phyloP scores from a whole-genome alignment of 2,888 invertebrate genomes.

The Macropis europaea region DNA sequence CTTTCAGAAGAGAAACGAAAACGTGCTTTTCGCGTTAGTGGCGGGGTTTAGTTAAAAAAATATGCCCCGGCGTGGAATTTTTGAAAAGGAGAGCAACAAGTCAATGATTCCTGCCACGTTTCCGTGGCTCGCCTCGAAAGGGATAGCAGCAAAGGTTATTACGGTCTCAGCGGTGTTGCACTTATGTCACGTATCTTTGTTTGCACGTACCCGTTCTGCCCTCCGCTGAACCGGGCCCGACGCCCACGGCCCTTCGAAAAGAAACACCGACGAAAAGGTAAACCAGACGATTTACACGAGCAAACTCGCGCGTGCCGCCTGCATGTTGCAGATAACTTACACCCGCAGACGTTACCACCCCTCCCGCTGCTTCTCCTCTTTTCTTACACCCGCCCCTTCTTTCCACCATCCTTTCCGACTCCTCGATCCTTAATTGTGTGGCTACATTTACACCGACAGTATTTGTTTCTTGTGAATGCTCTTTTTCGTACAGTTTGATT shows the following conservation, averaged over 20 bases:
- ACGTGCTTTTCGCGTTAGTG: not conserved
- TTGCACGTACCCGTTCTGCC: slow-evolving; percentile 28
- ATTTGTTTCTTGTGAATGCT: not conserved
- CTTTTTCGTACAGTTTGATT: not conserved
- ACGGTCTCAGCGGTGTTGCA: slow-evolving; percentile 16
- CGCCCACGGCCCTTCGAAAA: slow-evolving; percentile 15
- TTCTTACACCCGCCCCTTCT: not conserved
- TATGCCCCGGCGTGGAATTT: not conserved
- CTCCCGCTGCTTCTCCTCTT: not conserved
- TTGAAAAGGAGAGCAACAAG: slow-evolving; percentile 26
- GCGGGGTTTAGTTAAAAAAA: not conserved
- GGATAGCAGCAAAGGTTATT: slow-evolving; percentile 11
- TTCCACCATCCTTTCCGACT: not conserved
- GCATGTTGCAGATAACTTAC: slow-evolving; percentile 59
- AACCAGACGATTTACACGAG: slow-evolving; percentile 62
- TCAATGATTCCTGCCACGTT: slow-evolving; percentile 15
- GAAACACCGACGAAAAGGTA: slow-evolving; percentile 50
- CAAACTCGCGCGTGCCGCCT: slow-evolving; percentile 55
- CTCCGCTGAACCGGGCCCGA: not conserved
- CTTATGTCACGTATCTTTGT: slow-evolving; percentile 50
- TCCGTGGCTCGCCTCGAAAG: not conserved
- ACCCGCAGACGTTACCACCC: slow-evolving; percentile 38
- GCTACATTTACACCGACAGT: not conserved
- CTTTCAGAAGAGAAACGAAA: too few species aligned
- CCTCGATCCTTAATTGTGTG: not conserved